These are phyloP conservation scores for Melolontha melolontha DNA, from an alignment of 2,888 invertebrate species.

Conservation along the genomic window DNA sequence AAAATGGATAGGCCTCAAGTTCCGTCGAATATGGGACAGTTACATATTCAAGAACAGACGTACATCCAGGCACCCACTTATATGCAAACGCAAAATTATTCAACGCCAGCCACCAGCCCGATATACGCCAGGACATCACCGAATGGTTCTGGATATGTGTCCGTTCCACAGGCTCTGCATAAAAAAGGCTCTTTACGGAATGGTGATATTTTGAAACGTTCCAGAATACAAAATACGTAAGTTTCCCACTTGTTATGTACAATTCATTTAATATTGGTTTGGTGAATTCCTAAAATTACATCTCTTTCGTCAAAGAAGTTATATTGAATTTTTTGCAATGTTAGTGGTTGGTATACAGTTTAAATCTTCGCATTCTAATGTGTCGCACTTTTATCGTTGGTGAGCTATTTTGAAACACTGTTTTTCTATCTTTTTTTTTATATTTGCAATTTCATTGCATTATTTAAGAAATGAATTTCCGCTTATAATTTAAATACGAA, in stretches of 20 bases:
- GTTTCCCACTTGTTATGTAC: constrained; percentile 56
- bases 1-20: constrained; percentile 65
- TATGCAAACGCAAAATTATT: constrained; percentile 62
- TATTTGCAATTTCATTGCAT: too few species aligned
- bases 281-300: not conserved
- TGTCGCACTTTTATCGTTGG: too few species aligned
- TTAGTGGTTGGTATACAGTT: too few species aligned
- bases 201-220: constrained; percentile 75
- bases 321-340: too few species aligned
- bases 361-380: too few species aligned
- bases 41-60: constrained; percentile 60
- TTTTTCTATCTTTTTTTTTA: too few species aligned
- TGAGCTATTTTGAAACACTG: too few species aligned
- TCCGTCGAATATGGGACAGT: constrained; percentile 54
- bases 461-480: too few species aligned
- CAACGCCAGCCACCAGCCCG: constrained; percentile 58
- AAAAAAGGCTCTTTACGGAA: constrained; percentile 76
- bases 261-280: not conserved
- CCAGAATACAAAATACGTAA: constrained; percentile 77
- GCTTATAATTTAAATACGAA: too few species aligned
- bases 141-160: constrained; percentile 61
- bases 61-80: constrained; percentile 65
- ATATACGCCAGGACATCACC: constrained; percentile 62
- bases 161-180: constrained; percentile 68
- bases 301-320: constrained; percentile 2